These are phyloP conservation scores for Lethrus apterus DNA, from an alignment of 1,140 invertebrate genomes.

Conservation along the genomic window DNA sequence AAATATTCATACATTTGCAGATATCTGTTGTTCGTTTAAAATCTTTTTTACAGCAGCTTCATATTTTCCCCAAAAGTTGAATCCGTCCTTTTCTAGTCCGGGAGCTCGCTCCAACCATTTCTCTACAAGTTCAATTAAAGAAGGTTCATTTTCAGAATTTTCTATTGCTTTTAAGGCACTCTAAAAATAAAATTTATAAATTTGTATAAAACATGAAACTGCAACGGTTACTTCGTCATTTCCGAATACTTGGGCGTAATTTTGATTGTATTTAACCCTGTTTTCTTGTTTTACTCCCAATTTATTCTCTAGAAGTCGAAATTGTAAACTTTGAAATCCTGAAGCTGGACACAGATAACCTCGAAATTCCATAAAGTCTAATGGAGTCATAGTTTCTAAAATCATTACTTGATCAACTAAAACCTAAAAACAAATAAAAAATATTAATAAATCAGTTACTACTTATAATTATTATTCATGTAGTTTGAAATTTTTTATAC, in stretches of 20 bases:
- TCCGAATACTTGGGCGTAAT: slow-evolving; percentile 82
- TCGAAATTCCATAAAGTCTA: slow-evolving; percentile 96
- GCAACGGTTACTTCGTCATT: slow-evolving; percentile 47
- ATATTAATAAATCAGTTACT: no score
- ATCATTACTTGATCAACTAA: slow-evolving; percentile 96
- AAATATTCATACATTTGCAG: slow-evolving; percentile 46
- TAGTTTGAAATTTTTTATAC: no score
- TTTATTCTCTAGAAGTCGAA: slow-evolving; percentile 94
- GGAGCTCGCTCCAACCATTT: slow-evolving; percentile 93
- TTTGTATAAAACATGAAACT: not conserved
- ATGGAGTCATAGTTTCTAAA: slow-evolving; percentile 94
- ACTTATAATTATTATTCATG: no score
- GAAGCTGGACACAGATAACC: slow-evolving; percentile 88
- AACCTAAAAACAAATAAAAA: slow-evolving; percentile 52
- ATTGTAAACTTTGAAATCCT: slow-evolving; percentile 96
- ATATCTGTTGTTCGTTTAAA: slow-evolving; percentile 58
- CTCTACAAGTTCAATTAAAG: slow-evolving; percentile 76
- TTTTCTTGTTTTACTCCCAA: slow-evolving; percentile 83
- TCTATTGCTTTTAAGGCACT: slow-evolving; percentile 64
- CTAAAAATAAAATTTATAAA: slow-evolving; percentile 28
- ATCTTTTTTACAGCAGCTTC: slow-evolving; percentile 66
- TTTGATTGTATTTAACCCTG: slow-evolving; percentile 88
- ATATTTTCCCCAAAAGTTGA: slow-evolving; percentile 93
- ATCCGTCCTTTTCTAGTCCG: slow-evolving; percentile 72
- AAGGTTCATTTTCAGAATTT: slow-evolving; percentile 75